These are phyloP conservation scores for Rhynchotus rufescens DNA, from an alignment of 2,797 vertebrate species.

Conservation along the genomic window DNA sequence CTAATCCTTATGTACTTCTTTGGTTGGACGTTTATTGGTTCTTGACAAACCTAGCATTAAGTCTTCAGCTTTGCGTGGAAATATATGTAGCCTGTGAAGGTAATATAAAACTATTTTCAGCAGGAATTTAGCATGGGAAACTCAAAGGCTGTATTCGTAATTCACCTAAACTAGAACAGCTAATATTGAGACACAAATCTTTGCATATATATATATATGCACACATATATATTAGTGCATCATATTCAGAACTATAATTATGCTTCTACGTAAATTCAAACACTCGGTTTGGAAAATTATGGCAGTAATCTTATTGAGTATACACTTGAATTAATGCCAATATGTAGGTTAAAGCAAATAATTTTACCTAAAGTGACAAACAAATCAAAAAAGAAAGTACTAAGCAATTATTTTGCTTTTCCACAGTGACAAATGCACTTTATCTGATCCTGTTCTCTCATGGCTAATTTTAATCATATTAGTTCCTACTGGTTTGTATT, in stretches of 20 bases:
- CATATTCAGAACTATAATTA: not conserved
- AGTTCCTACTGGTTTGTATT: not conserved
- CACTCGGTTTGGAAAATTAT: not conserved
- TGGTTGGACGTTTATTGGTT: not conserved
- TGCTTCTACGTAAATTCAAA: not conserved
- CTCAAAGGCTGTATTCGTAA: not conserved
- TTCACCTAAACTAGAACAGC: not conserved
- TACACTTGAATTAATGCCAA: not conserved
- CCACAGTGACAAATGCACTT: not conserved
- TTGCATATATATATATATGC: not conserved
- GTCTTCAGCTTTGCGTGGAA: not conserved
- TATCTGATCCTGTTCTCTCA: not conserved
- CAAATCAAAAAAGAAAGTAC: not conserved
- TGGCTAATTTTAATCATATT: fast-evolving
- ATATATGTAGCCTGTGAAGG: not conserved
- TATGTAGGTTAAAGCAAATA: not conserved
- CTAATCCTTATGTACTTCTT: not conserved
- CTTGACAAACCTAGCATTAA: not conserved
- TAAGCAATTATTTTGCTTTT: not conserved
- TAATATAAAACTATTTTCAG: not conserved
- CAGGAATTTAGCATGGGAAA: not conserved
- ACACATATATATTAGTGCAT: not conserved
- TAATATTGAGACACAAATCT: not conserved
- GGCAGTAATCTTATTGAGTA: not conserved
- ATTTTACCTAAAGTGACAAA: not conserved